Evolutionary conservation across 2,113 vertebrate genomes (phyloP), one percentile per base, ranked within the genome.

Genomic region (Poeciliopsis prolifica): DNA sequence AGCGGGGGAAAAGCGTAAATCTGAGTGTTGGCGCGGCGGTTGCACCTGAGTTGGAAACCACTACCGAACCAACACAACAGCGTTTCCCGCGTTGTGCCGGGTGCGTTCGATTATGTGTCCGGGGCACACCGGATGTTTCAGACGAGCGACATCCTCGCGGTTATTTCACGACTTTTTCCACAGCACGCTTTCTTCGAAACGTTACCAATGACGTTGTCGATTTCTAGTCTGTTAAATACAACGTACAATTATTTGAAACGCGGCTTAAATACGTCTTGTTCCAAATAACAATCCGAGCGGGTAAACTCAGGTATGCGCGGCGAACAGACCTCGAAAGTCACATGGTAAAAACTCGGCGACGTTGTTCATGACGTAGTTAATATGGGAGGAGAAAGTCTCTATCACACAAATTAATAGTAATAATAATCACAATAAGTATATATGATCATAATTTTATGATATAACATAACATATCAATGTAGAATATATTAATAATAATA

Each of bases 61-160:
- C 80, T 58, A 79, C 42, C 28, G 10, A 87, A 88, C 75, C 67
- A 58, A 89, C 74, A 80, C 69, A 75, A 51, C 61, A 13, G 12
- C 65, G 37, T 89, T 93, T 93, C 92, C 92, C 92, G 92, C 92
- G 87, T 89, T 92, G 61, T 11, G 17, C 11, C 0, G 31, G 28
- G 3, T 19, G 75, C 86, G 90, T 11, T 88, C 44, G 84, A 30
- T 91, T 88, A 75, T n/a, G 0, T 24, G 2, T 64, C 72, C 58
- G 0, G 0, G 0, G 35, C 58, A 58, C 64, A 22, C 85, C 77
- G 74, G 28, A 29, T 14, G 0, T 0, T 8, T 24, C 0, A 13
- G 30, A 1, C 26, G 71, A 70, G 65, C 2, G 70, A 74, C 54
- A 14, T 2, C 54, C 40, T 3, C 15, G 2, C 30, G 1, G 9